Evolutionary conservation across 2,113 vertebrate genomes (phyloP), one percentile per base, ranked within the genome.

Genomic region (Plotosus lineatus): DNA sequence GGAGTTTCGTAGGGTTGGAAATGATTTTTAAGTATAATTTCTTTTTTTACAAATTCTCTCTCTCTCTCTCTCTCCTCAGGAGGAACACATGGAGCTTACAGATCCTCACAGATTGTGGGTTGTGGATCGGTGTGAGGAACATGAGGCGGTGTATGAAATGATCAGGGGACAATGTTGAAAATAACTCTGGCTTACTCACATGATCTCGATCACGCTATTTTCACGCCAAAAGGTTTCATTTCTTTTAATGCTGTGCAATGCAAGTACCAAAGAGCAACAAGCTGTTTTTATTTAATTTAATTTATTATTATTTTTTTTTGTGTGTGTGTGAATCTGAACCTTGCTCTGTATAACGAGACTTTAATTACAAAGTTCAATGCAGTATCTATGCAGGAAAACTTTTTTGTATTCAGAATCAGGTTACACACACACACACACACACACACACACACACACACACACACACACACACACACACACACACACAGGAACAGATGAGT

Each of bases 191-290:
- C 77, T 86, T 38, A 65, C 19, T 26, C 86, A 85, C 85, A 83
- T 82, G 83, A 84, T 88, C 82, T 77, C 82, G 83, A 85, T 88
- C 88, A 87, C 85, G 82, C 48, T 68, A 60, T 85, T 91, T 81
- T 82, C 86, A 87, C 81, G 82, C 75, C n/a, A 86, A 90, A 89
- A 82, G 88, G 89, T 88, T 92, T 91, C 90, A 85, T 89, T 86
- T 90, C 33, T 83, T 85, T 75, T 90, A 90, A 90, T 90, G 91
- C 87, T 81, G 85, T 84, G 84, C 85, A 88, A n/a, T n/a, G n/a
- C n/a, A 90, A 89, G 89, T 88, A 87, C 90, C 87, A 81, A 90
- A 89, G 87, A 82, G 86, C 85, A 63, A 85, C 78, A 86, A 82
- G 88, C 89, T 84, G 83, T 87, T n/a, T n/a, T n/a, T n/a, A n/a